phyloP scores from a whole-genome alignment of 2,113 vertebrate species.

The Hippocampus zosterae region DNA sequence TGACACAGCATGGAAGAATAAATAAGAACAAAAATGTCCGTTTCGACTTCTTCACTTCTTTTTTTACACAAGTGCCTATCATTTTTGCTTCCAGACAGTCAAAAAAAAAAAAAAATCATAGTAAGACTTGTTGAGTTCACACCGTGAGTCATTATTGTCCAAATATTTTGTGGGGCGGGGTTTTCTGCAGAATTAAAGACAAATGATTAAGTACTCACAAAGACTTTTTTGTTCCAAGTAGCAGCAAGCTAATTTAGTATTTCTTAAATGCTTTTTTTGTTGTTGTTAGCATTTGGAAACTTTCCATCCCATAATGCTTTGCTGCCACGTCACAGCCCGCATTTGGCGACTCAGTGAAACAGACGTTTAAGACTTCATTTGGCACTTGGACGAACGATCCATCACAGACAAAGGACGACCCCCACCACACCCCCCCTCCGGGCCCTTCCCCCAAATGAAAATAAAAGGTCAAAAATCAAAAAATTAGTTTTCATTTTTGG shows the following conservation, averaged over 20 bases:
- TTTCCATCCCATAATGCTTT: conserved; percentile 44
- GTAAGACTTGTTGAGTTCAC: conserved; percentile 10
- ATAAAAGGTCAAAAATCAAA: conserved; percentile 35
- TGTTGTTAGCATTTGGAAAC: background rate
- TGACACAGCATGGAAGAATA: conserved; percentile 66
- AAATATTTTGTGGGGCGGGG: conserved; percentile 7
- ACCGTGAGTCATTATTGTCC: background rate
- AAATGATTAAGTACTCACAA: conserved; percentile 19
- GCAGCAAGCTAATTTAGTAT: conserved; percentile 46
- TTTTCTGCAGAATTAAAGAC: conserved; percentile 18
- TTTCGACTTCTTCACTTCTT: conserved; percentile 42
- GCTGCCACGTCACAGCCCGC: conserved; percentile 15
- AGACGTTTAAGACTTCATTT: conserved; percentile 59
- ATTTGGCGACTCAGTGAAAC: conserved; percentile 14
- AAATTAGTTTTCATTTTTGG: conserved; percentile 22
- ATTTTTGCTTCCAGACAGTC: conserved; percentile 23
- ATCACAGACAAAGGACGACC: conserved; percentile 24
- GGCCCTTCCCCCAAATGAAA: background rate
- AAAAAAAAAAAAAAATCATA: background rate
- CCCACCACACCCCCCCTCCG: too few species aligned
- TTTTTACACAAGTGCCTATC: conserved; percentile 55
- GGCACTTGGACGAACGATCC: conserved; percentile 49
- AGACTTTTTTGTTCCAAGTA: conserved; percentile 13
- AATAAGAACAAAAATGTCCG: conserved; percentile 58
- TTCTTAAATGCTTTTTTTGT: background rate